phyloP scores from a whole-genome alignment of 2,888 invertebrate species.

The Clitarchus hookeri region DNA sequence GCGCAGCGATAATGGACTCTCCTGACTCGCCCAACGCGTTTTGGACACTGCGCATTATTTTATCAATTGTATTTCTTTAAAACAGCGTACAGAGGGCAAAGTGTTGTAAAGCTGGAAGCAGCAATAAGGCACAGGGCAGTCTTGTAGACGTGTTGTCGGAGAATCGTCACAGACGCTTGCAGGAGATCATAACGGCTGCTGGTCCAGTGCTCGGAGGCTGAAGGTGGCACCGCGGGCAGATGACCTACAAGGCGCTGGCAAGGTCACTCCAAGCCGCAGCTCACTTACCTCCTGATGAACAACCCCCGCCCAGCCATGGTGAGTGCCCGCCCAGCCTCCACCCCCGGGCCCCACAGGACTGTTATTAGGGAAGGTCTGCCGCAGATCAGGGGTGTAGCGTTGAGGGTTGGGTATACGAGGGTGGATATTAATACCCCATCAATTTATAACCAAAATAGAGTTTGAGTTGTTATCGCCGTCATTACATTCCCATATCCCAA shows the following conservation, averaged over 20 bases:
- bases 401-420: neutral
- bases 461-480: neutral
- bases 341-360: neutral
- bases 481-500: neutral
- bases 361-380: neutral
- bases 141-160: too few relatives aligned
- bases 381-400: neutral
- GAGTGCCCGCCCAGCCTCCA: neutral
- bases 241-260: neutral
- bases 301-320: neutral
- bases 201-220: too few relatives aligned
- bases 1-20: too few relatives aligned
- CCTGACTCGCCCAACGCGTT: too few relatives aligned
- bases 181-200: too few relatives aligned
- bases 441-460: conserved; percentile 8
- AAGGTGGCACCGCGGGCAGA: too few relatives aligned
- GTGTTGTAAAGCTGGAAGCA: too few relatives aligned
- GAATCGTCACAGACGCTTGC: too few relatives aligned
- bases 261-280: neutral
- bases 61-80: too few relatives aligned
- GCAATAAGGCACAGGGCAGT: too few relatives aligned
- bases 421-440: neutral
- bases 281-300: neutral
- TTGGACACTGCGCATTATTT: too few relatives aligned
- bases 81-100: too few relatives aligned